Base-by-base conservation (phyloP, 2,888 invertebrate species). In the Troilus luridus region DNA sequence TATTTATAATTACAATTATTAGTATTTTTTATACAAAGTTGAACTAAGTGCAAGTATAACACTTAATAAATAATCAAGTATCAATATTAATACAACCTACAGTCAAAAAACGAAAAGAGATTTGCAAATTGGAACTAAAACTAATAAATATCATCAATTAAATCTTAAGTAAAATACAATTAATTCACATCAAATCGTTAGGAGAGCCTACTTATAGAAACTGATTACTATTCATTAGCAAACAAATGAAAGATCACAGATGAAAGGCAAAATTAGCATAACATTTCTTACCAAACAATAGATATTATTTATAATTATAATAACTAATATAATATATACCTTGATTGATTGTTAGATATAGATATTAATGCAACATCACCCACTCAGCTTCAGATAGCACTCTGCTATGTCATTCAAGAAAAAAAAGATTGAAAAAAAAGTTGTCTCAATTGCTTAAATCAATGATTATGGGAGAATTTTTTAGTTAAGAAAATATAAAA, bases 351-450 rank as follows among this genome's bases (percentile, higher is more conserved):
- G 24, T 24, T 24, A 27, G 41, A 77, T 2, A 17, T 17, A 14
- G 64, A 77, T 77, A 77, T 41, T 17, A 77, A 77, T 77, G 24
- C 24, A 67, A 77, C 19, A 77, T 77, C 41, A 77, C 41, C 72
- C 72, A 77, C 72, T 77, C 41, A 1, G 14, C 72, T 77, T 41
- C 27, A 41, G 72, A 77, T 77, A 77, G 17, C 6, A 77, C 27
- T 24, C 17, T 77, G 72, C 72, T 17, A 7, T 77, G 24, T 77
- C 72, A 77, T 77, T 77, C 19, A 7, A 67, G n/a, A 24, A 67
- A n/a, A 67, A 77, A 24, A 77, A 72, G 6, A 72, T 6, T 14
- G 41, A 72, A 72, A 77, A 27, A 77, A 77, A 17, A 2, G 1
- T 6, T 1, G 7, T 7, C 6, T 27, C 14, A 77, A 77, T 41